Base-by-base conservation (phyloP, 1,140 invertebrate genomes). In the Rhopalosiphum padi region DNA sequence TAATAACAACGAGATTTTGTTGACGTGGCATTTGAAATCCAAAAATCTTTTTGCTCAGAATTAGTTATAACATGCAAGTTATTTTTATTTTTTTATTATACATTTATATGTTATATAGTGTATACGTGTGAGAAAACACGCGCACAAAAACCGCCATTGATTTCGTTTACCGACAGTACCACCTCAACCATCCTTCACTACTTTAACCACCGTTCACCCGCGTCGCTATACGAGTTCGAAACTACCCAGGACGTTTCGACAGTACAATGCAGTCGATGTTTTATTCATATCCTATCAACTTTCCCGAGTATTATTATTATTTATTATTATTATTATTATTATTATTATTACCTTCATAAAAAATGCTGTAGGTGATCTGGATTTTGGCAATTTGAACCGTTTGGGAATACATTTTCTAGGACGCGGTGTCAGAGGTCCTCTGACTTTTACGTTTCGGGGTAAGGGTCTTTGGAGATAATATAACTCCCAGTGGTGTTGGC, bases 281-380 rank as follows among this genome's bases (percentile, higher is more conserved):
- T 83, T 92, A 92, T 92, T 92, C 91, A 83, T 92, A 92, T 83
- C 60, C 77, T n/a, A 82, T 91, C 68, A 48, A 91, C 68, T 30
- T 91, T 83, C 9, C 18, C 6, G 43, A 77, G 68, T 91, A 82
- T 91, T 91, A 91, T 85, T 85, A 83, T 82, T 82, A 21, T 21
- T 82, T 82, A 91, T 91, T 91, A 91, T 77, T 83, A 91, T 91
- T 91, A 60, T 82, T 82, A 91, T 91, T 91, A 91, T 77, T 83
- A 91, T 91, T 91, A 91, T 91, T 91, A 91, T 91, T 91, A 83
- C 90, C 90, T 91, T 83, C 68, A 91, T 92, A 92, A 92, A 90
- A 91, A 92, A 82, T 85, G 22, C 48, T 53, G n/a, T 46, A 46
- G 68, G 91, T 11, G 35, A 92, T 77, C 46, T 83, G 46, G 77